A percentile compares a stretch with the other conserved stretches of the same genome.
Evolutionary conservation across 2,888 invertebrate species (phyloP).

Genomic region (Drosophila eohydei): DNA sequence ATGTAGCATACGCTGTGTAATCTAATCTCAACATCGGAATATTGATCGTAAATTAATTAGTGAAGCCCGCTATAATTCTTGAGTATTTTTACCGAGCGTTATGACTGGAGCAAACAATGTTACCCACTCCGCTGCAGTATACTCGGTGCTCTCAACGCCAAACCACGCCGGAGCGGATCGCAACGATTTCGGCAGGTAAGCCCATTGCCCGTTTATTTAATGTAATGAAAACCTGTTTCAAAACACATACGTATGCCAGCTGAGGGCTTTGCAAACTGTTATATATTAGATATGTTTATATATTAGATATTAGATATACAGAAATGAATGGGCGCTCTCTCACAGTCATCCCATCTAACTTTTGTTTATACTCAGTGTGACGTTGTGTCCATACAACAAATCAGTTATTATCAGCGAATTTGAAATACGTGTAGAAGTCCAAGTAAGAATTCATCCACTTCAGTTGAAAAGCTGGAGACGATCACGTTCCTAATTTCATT

Average conservation of each 20-base stretch:
- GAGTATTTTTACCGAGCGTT: slow-evolving; percentile 11
- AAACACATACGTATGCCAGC: not conserved
- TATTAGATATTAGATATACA: too few species aligned
- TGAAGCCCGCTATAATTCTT: slow-evolving; percentile 31
- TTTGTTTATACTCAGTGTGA: slow-evolving; percentile 22
- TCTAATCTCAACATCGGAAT: slow-evolving; percentile 59
- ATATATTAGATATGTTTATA: too few species aligned
- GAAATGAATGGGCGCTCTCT: not conserved
- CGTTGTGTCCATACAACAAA: slow-evolving; percentile 30
- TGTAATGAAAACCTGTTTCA: slow-evolving; percentile 16
- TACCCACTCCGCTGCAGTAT: slow-evolving; percentile 55
- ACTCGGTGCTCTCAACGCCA: slow-evolving; percentile 68
- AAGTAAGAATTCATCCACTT: slow-evolving; percentile 43
- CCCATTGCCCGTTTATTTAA: not conserved
- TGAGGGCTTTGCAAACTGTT: not conserved
- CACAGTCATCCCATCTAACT: slow-evolving; percentile 6
- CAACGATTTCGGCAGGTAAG: slow-evolving; percentile 58
- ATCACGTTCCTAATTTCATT: slow-evolving; percentile 43
- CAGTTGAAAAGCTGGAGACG: slow-evolving; percentile 21
- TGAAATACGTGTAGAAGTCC: slow-evolving; percentile 52
- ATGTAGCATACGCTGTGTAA: slow-evolving; percentile 33
- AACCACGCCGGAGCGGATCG: slow-evolving; percentile 49
- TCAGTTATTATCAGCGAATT: slow-evolving; percentile 30
- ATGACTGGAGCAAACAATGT: slow-evolving; percentile 37
- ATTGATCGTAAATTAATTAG: slow-evolving; percentile 67